A percentile compares a stretch with the other conserved stretches of the same genome.
phyloP scores from a whole-genome alignment of 2,113 vertebrate genomes.

The Micromys minutus region DNA sequence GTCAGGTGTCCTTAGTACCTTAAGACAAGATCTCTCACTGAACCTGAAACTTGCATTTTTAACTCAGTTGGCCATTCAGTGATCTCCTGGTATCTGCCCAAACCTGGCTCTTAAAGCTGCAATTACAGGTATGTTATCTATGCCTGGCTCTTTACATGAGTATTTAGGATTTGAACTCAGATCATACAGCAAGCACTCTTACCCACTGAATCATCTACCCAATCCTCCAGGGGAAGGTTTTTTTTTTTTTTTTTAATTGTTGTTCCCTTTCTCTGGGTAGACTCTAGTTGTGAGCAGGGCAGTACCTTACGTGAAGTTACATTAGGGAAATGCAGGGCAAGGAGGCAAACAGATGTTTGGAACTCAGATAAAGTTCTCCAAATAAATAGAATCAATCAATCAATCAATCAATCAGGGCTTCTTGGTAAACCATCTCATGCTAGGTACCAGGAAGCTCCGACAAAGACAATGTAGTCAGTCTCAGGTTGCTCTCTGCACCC shows the following conservation, averaged over 20 bases:
- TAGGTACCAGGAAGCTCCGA: neutral
- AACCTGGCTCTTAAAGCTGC: neutral
- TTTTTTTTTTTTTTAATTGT: neutral
- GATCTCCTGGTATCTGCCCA: neutral
- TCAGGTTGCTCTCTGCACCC: neutral
- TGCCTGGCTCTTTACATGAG: neutral
- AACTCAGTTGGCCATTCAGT: neutral
- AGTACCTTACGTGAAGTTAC: neutral
- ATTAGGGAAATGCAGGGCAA: neutral
- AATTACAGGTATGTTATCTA: neutral
- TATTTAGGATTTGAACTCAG: neutral
- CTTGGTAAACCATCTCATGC: neutral
- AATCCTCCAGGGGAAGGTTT: neutral
- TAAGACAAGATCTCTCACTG: neutral
- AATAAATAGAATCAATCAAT: slow-evolving; percentile 12
- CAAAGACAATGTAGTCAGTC: slow-evolving; percentile 19
- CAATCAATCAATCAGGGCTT: neutral
- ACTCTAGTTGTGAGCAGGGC: neutral
- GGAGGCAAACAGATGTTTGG: slow-evolving; percentile 13
- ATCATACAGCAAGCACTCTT: neutral
- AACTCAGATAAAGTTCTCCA: slow-evolving; percentile 44
- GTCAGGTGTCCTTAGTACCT: neutral
- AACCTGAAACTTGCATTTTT: neutral
- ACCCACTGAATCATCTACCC: neutral
- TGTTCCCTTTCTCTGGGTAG: neutral